These are phyloP conservation scores for Physella acuta DNA, from an alignment of 1,140 invertebrate genomes.

Conservation along the genomic window DNA sequence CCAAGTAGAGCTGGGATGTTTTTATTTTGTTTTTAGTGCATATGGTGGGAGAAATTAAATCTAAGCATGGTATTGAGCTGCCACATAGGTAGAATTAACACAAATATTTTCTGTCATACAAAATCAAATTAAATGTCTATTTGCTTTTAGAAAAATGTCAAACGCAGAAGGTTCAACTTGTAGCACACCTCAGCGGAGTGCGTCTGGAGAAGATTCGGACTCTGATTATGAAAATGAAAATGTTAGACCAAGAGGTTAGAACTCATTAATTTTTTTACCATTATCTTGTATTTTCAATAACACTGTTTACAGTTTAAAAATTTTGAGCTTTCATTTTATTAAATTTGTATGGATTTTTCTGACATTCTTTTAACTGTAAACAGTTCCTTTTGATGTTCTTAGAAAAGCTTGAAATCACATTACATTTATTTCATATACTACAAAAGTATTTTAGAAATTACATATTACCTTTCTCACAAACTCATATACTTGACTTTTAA, in stretches of 20 bases:
- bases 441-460: not conserved
- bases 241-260: constrained; percentile 59
- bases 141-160: too few relatives aligned
- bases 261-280: not conserved
- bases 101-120: too few relatives aligned
- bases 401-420: not conserved
- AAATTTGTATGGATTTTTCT: not conserved
- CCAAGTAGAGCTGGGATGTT: too few relatives aligned
- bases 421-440: not conserved
- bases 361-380: not conserved
- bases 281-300: not conserved
- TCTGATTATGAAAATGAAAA: constrained; percentile 64
- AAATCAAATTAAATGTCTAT: too few relatives aligned
- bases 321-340: not conserved
- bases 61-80: too few relatives aligned
- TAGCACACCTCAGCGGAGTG: constrained; percentile 44
- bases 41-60: too few relatives aligned
- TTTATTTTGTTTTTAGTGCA: too few relatives aligned
- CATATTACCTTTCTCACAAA: not conserved
- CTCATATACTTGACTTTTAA: not conserved
- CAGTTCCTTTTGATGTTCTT: too few relatives aligned
- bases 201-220: constrained; percentile 50
- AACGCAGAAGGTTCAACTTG: too few relatives aligned
- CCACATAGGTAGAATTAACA: too few relatives aligned
- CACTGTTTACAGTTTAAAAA: not conserved